Conservation (phyloP, 2,797 vertebrate species). For the Tympanoctomys barrerae region DNA sequence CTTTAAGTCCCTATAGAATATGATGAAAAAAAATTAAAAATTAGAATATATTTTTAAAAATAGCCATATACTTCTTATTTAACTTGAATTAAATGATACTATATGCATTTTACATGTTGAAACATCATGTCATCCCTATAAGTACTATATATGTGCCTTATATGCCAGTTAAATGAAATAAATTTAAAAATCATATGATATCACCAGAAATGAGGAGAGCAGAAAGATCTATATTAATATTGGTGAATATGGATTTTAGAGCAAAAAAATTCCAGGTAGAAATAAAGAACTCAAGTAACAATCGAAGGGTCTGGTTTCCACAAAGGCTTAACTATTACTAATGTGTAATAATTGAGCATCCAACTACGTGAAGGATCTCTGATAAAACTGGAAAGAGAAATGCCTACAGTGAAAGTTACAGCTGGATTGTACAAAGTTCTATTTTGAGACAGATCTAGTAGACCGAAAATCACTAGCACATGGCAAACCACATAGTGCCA, state of each 20-base stretch:
- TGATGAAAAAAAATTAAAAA: no score
- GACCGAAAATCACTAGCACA: not conserved
- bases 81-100: not conserved
- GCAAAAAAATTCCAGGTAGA: not conserved
- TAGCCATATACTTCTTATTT: no score
- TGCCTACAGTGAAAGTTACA: not conserved
- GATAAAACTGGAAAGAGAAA: not conserved
- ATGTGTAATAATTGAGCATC: not conserved
- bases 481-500: not conserved
- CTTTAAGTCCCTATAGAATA: no score
- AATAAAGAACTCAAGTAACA: not conserved
- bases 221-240: not conserved
- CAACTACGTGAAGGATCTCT: not conserved
- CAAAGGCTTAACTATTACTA: not conserved
- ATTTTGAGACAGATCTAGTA: not conserved
- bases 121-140: not conserved
- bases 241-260: no score
- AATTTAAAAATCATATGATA: not conserved
- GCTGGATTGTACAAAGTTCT: not conserved
- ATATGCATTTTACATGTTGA: no score
- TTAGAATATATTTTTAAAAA: no score
- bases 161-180: not conserved
- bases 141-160: not conserved
- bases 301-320: not conserved
- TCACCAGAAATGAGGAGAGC: not conserved